Evolutionary conservation across 1,140 invertebrate genomes (phyloP).

Genomic region (Carposina sasakii): DNA sequence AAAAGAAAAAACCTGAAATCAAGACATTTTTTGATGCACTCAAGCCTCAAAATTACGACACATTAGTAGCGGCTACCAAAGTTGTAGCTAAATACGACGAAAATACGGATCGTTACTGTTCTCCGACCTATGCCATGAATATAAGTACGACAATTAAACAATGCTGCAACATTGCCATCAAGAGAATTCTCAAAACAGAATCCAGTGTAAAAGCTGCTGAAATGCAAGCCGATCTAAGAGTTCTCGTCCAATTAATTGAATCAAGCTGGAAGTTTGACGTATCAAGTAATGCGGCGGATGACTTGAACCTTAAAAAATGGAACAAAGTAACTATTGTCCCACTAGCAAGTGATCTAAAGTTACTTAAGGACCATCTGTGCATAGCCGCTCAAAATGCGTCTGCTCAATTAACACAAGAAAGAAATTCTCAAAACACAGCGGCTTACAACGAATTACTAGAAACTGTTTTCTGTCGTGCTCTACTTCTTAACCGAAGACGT

Average conservation of each 20-base stretch:
- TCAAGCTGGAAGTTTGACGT: slow-evolving; percentile 43
- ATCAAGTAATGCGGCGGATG: slow-evolving; percentile 30
- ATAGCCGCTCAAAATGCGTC: slow-evolving; percentile 15
- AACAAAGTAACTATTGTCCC: slow-evolving; percentile 44
- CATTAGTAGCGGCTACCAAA: slow-evolving; percentile 23
- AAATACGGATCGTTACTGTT: slow-evolving; percentile 14
- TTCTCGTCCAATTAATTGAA: slow-evolving; percentile 33
- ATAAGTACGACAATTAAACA: slow-evolving; percentile 28
- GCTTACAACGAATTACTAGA: slow-evolving; percentile 28
- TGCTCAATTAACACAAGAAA: slow-evolving; percentile 12
- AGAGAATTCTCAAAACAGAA: too few species aligned
- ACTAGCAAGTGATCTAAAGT: slow-evolving; percentile 46
- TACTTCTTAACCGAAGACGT: slow-evolving; percentile 32
- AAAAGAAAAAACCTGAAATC: slow-evolving; percentile 13
- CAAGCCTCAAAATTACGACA: slow-evolving; percentile 22
- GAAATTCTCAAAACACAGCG: slow-evolving; percentile 8
- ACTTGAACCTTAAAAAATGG: slow-evolving; percentile 40
- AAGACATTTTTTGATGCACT: slow-evolving; percentile 19
- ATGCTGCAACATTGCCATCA: slow-evolving; percentile 26
- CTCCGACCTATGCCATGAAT: slow-evolving; percentile 28
- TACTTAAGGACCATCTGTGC: slow-evolving; percentile 35
- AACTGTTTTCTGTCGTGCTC: slow-evolving; percentile 27
- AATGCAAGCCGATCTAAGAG: slow-evolving; percentile 32
- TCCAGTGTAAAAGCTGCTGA: slow-evolving; percentile 20
- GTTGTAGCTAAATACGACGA: slow-evolving; percentile 13